These are phyloP conservation scores for Drosophila merina DNA, from an alignment of 2,888 invertebrate species.

Conservation along the genomic window DNA sequence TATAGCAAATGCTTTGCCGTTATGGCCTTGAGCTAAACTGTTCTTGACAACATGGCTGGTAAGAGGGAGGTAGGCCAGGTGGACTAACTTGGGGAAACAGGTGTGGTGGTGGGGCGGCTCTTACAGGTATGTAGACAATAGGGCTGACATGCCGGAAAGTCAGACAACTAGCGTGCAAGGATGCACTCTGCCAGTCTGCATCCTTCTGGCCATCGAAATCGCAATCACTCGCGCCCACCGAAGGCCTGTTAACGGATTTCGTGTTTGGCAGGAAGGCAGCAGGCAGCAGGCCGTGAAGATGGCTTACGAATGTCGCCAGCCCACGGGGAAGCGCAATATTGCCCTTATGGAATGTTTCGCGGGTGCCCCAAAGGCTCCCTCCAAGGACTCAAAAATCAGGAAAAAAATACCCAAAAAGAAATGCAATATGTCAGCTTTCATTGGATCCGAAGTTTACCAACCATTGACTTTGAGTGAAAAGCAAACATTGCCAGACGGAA, in stretches of 20 bases:
- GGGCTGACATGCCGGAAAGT: slow-evolving; percentile 65
- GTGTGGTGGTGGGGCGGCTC: slow-evolving; percentile 5
- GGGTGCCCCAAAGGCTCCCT: neutral
- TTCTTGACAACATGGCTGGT: slow-evolving; percentile 67
- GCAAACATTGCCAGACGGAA: slow-evolving; percentile 11
- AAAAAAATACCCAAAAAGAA: neutral
- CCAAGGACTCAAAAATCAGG: slow-evolving; percentile 15
- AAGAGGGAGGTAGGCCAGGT: no score
- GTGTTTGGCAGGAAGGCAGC: slow-evolving; percentile 71
- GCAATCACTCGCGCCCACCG: slow-evolving; percentile 37
- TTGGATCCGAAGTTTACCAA: slow-evolving; percentile 7
- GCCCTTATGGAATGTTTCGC: slow-evolving; percentile 5
- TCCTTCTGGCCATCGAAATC: slow-evolving; percentile 48
- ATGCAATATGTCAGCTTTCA: slow-evolving; percentile 35
- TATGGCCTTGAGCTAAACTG: slow-evolving; percentile 77
- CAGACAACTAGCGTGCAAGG: slow-evolving; percentile 50
- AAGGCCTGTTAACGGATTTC: slow-evolving; percentile 69
- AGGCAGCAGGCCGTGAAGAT: slow-evolving; percentile 74
- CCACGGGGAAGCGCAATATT: slow-evolving; percentile 54
- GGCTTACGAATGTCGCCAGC: slow-evolving; percentile 62
- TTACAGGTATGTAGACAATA: slow-evolving; percentile 55
- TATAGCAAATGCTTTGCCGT: slow-evolving; percentile 61
- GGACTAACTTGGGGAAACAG: slow-evolving; percentile 33
- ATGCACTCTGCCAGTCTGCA: slow-evolving; percentile 40
- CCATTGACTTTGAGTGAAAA: slow-evolving; percentile 21